Conservation (phyloP, 1,140 invertebrate genomes). For the roundworm (Caenorhabditis elegans) region DNA sequence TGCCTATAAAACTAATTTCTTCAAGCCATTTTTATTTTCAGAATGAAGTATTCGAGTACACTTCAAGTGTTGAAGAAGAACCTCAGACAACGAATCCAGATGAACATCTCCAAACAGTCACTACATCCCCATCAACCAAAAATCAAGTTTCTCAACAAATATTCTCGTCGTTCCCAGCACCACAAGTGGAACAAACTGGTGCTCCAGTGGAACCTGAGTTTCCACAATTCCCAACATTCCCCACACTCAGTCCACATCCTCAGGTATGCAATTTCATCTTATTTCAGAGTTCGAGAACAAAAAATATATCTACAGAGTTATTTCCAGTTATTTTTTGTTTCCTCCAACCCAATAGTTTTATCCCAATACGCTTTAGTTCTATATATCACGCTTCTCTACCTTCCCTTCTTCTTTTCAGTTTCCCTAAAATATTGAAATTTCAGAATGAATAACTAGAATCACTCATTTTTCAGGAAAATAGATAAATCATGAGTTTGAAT, state of each 20-base stretch:
- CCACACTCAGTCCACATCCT: slow-evolving; percentile 23
- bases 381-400: too few relatives aligned
- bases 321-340: neutral
- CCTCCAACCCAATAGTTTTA: too few relatives aligned
- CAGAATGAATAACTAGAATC: too few relatives aligned
- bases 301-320: too few relatives aligned
- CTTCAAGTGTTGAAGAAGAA: slow-evolving; percentile 33
- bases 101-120: neutral
- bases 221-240: slow-evolving; percentile 30
- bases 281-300: too few relatives aligned
- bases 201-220: neutral
- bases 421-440: too few relatives aligned
- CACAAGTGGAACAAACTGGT: neutral
- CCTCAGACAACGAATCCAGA: slow-evolving; percentile 9
- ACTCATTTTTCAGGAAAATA: too few relatives aligned
- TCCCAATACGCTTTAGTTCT: too few relatives aligned
- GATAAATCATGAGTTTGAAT: too few relatives aligned
- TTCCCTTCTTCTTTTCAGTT: too few relatives aligned
- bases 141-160: neutral
- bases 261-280: neutral
- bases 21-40: neutral
- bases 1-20: too few relatives aligned
- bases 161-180: neutral
- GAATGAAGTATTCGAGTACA: slow-evolving; percentile 43
- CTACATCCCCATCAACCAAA: neutral